Evolutionary conservation across 2,888 invertebrate species (phyloP).

Genomic region (Caradrina clavipalpis): DNA sequence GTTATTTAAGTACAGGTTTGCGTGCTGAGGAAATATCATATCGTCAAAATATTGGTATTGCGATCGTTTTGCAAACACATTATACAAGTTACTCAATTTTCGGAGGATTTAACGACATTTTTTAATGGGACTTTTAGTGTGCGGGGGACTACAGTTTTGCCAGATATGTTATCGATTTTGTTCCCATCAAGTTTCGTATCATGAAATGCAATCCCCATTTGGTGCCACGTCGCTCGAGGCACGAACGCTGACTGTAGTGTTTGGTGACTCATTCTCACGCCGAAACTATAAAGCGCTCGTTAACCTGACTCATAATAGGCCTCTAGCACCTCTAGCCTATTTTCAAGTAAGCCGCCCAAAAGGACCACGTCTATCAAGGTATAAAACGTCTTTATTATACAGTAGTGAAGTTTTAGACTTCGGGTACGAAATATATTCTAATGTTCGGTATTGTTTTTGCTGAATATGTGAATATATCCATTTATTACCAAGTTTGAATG

Average conservation of each 20-base stretch:
- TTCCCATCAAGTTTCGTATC: constrained; percentile 69
- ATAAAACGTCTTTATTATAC: constrained; percentile 23
- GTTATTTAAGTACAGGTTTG: constrained; percentile 70
- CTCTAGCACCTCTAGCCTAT: constrained; percentile 36
- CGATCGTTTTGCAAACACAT: constrained; percentile 63
- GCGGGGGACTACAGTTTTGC: constrained; percentile 29
- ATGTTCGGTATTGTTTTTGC: constrained; percentile 27
- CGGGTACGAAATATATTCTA: constrained; percentile 28
- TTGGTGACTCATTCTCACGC: constrained; percentile 73
- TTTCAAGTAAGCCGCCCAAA: constrained; percentile 30
- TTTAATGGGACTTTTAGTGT: constrained; percentile 47
- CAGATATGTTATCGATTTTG: constrained; percentile 66
- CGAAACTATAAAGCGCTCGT: constrained; percentile 61
- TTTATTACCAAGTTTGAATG: constrained; percentile 49
- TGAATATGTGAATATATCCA: constrained; percentile 43
- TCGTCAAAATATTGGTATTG: constrained; percentile 67
- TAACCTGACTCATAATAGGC: constrained; percentile 61
- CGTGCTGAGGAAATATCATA: constrained; percentile 71
- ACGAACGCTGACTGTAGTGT: constrained; percentile 67
- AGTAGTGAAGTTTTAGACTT: constrained; percentile 20
- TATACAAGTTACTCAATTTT: constrained; percentile 63
- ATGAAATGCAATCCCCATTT: constrained; percentile 78
- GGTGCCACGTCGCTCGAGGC: constrained; percentile 81
- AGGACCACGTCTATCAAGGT: constrained; percentile 20
- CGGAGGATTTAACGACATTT: constrained; percentile 55